Evolutionary conservation across 2,888 invertebrate species (phyloP), one percentile per base, ranked within the genome.

Genomic region (Calephelis perditalis): DNA sequence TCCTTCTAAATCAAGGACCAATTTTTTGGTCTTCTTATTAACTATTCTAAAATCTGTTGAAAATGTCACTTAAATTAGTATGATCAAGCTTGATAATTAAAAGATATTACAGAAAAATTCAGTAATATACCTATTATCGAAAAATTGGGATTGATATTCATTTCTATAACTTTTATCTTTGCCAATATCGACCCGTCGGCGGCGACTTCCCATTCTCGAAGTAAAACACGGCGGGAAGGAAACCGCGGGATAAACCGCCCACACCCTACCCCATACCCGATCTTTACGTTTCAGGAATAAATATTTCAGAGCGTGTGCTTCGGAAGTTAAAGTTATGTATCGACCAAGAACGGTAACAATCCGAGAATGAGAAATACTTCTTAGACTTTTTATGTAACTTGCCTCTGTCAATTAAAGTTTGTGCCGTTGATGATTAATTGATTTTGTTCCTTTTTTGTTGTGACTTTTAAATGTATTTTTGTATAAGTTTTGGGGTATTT

Each of bases 251-350:
- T 88, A 88, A 86, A 86, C 88, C 86, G 67, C 80, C 82, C 78
- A 70, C 75, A 66, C 63, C 76, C 75, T 64, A 69, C 71, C 75
- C 79, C 75, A 78, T 79, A 72, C 84, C 85, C 86, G 86, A 87
- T 89, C 89, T 89, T 89, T 89, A 89, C 90, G 88, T 88, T 89
- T 89, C 88, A 88, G 87, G 89, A 89, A 90, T 90, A 89, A 89
- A 90, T 90, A 90, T 89, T 90, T 89, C 89, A 90, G 89, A 89
- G 87, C 88, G 87, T 89, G 88, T 89, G 89, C 89, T 89, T 86
- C 82, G 87, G 84, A 89, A 89, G 86, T 89, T 86, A 84, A 82
- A 86, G 87, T 86, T 89, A 88, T 89, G 86, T 89, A 88, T 88
- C 86, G 88, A 83, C 81, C 79, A 80, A 77, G 73, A 68, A 71